Base-by-base conservation (phyloP, 2,888 invertebrate genomes). In the Chrysopilus asiliformis region DNA sequence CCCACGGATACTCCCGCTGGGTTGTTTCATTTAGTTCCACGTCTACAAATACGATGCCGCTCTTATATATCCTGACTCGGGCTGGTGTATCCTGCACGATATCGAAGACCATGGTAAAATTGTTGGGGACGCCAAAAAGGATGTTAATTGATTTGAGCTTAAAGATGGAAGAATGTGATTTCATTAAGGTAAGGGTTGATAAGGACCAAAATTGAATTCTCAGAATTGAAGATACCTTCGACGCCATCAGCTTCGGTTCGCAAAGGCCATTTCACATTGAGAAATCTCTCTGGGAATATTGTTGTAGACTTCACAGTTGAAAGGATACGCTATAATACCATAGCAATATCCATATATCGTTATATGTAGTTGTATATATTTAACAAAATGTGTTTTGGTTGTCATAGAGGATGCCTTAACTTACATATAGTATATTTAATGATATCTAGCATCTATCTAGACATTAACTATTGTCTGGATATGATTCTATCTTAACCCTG, bases 141-240 rank as follows among this genome's bases (percentile, higher is more conserved):
- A 42, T 42, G 42, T 39, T 42, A 42, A 42, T 42, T 42, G 42
- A 42, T 42, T 42, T 42, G 20, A 39, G 42, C 42, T 42, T 42
- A 33, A 42, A 42, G 42, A 42, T 42, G 36, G 39, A 39, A 39
- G 39, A 42, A 42, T 39, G 42, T 29, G 38, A 38, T 42, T 42
- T 42, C 39, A 42, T 42, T 42, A 42, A 42, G 40, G 42, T 42
- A 38, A 36, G 36, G 42, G 34, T 35, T 40, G 39, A 39, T 42
- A 40, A 42, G 39, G 34, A 32, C 7, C 20, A 16, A 34, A 42
- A 42, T 42, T 42, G 42, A 42, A 40, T 42, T 42, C 38, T 30
- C 22, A 28, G 29, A 38, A 38, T 38, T 38, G 30, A 34, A 34
- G 27, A 16, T 33, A 37, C 31, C 36, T 36, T 36, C 20, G 13